A percentile compares a stretch with the other conserved stretches of the same genome.
Conservation (phyloP, 2,797 vertebrate species). For the Benthosema pterotum region DNA sequence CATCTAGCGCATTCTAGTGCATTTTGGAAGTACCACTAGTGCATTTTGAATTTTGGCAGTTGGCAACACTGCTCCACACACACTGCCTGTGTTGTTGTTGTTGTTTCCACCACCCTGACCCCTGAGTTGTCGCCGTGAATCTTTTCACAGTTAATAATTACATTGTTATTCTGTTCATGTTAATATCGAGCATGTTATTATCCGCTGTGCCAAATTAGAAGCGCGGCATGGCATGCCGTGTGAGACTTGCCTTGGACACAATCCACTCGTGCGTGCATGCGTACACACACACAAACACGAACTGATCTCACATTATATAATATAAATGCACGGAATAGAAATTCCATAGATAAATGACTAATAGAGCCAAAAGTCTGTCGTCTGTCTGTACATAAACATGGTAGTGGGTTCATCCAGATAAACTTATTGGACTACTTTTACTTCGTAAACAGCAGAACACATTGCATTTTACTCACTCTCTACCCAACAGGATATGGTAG, state of each 20-base stretch:
- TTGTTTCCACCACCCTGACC: conserved; percentile 13
- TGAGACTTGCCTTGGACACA: conserved; percentile 61
- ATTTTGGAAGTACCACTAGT: no score
- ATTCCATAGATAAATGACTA: no score
- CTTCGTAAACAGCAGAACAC: no score
- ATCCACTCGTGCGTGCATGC: neutral
- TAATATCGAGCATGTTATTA: conserved; percentile 57
- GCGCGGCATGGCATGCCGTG: conserved; percentile 33
- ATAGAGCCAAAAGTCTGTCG: no score
- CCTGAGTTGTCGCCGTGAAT: conserved; percentile 37
- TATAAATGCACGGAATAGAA: no score
- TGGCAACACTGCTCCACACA: neutral
- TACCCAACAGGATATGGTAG: no score
- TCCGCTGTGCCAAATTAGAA: conserved; percentile 55
- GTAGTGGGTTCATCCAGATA: no score
- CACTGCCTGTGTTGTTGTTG: neutral
- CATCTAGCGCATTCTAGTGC: no score
- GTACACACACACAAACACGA: neutral
- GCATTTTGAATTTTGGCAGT: no score
- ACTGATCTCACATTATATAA: conserved; percentile 1
- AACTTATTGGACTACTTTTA: no score
- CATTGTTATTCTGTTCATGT: conserved; percentile 58
- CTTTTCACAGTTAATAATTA: conserved; percentile 56
- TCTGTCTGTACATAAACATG: no score
- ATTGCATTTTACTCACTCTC: no score